Base-by-base conservation (phyloP, 2,888 invertebrate species). In the Furcula furcula region DNA sequence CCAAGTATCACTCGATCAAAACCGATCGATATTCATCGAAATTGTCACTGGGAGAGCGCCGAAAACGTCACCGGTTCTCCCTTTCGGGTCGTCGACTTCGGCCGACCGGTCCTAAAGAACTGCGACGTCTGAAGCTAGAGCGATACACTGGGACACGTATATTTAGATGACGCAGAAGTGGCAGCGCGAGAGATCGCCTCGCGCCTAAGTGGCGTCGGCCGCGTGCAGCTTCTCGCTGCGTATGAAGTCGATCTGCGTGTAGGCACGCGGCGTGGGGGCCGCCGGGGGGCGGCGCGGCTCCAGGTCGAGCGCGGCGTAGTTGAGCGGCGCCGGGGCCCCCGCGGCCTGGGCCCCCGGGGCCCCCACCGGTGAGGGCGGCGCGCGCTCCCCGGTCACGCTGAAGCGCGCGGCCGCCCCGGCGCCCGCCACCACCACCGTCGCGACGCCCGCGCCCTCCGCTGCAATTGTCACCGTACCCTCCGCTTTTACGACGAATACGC, bases 161-260 rank as follows among this genome's bases (percentile, higher is more conserved):
- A 21, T 10, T 10, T 10, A 9, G 21, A 21, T 2, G 21, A 21
- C 9, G 15, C 46, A 5, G n/a, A 10, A 1, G 10, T 10, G 10
- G 4, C 10, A 10, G 21, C 9, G 21, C 10, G 21, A 6, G 21
- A 9, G 31, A 29, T 9, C 4, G 20, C 29, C n/a, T 23, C 10
- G 13, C 20, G 35, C 14, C 55, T 65, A 67, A 3, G 69, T 64
- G 31, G 44, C 65, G 50, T 65, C 67, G 27, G 56, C 63, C 11
- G 72, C 64, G 58, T 68, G 72, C 10, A 72, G 58, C 34, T 75
- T 63, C 57, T 91, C 92, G 72, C 92, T 91, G 74, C 92, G 92
- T 18, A 91, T 87, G 79, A 95, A 95, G 89, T 95, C 95, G 43
- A 95, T 95, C 85, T 94, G 93, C 46, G 95, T 95, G 79, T 95